phyloP scores from a whole-genome alignment of 2,797 vertebrate genomes.

The Bradypodion ventrale region DNA sequence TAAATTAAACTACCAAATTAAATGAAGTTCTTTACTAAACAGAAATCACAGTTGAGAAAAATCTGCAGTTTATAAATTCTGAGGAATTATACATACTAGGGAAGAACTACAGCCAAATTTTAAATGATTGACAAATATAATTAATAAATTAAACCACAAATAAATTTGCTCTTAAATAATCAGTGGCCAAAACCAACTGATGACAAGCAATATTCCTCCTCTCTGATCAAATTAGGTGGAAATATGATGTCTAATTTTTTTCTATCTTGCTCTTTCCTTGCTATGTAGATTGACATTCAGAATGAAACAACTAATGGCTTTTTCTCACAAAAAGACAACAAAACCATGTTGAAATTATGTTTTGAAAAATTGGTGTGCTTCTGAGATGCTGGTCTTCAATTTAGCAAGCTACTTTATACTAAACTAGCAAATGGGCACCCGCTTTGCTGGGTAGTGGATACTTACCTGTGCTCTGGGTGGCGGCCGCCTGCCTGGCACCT shows the following conservation, averaged over 20 bases:
- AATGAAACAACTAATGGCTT: neutral
- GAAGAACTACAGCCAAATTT: neutral
- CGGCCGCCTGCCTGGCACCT: too few relatives aligned
- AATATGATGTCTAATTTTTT: neutral
- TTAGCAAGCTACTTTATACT: neutral
- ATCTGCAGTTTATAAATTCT: neutral
- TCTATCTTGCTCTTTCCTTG: neutral
- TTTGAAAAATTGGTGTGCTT: neutral
- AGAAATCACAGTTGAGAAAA: slow-evolving; percentile 19
- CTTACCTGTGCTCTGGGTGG: too few relatives aligned
- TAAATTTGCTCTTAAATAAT: neutral
- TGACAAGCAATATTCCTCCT: neutral
- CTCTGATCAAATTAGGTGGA: neutral
- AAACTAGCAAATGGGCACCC: too few relatives aligned
- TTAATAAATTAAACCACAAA: neutral
- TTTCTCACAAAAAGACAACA: neutral
- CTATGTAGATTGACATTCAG: neutral
- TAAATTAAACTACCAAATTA: slow-evolving; percentile 5
- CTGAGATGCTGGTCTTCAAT: neutral
- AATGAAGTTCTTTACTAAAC: neutral
- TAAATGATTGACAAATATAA: neutral
- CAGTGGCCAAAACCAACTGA: neutral
- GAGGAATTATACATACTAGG: neutral
- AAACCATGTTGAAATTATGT: neutral
- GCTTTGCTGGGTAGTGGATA: too few relatives aligned